These are phyloP conservation scores for Rhabdomys dilectus DNA, from an alignment of 2,113 vertebrate species.

Conservation along the genomic window DNA sequence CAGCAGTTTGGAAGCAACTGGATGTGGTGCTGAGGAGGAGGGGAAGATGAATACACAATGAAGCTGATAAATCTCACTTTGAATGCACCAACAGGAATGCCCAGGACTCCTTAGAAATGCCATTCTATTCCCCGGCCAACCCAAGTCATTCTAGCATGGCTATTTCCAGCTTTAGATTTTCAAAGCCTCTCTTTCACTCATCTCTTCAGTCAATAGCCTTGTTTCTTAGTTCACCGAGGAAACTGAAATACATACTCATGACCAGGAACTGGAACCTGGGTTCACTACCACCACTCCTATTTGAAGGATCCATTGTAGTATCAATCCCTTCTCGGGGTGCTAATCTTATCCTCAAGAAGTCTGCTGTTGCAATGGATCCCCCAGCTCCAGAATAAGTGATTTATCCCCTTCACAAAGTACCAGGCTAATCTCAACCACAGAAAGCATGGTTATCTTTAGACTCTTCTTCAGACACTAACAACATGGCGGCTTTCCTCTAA, in stretches of 20 bases:
- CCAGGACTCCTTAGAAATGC: background rate
- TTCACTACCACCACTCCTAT: background rate
- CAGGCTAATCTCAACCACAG: background rate
- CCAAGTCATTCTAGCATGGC: background rate
- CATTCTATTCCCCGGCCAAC: background rate
- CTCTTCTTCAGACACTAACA: background rate
- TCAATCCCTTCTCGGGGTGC: background rate
- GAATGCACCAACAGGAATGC: background rate
- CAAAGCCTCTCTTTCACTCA: background rate
- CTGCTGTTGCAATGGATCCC: background rate
- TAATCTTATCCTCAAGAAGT: background rate
- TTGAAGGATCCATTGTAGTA: no score
- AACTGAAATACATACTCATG: background rate
- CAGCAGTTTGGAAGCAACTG: background rate
- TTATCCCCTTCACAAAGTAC: background rate
- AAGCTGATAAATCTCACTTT: background rate
- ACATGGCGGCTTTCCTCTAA: background rate
- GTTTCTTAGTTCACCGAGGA: background rate
- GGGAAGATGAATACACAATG: background rate
- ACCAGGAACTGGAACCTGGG: background rate
- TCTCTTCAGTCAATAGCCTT: background rate
- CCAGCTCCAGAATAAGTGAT: background rate
- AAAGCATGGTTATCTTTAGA: background rate
- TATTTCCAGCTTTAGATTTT: background rate
- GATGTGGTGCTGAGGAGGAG: background rate